These are phyloP conservation scores for Scomberomorus guttatus DNA, from an alignment of 2,797 vertebrate species.

Conservation along the genomic window DNA sequence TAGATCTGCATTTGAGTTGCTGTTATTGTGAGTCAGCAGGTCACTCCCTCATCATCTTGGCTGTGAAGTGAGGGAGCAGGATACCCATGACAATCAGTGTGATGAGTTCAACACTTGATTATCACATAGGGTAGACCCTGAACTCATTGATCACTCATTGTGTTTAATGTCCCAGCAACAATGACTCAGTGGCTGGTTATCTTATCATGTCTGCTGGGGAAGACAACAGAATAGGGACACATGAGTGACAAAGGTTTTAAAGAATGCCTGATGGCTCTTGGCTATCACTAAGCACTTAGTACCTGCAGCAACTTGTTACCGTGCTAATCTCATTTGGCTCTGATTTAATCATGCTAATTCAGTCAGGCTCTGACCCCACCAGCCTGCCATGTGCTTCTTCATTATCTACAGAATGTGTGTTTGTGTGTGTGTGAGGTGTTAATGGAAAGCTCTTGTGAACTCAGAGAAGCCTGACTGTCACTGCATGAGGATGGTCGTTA, in stretches of 20 bases:
- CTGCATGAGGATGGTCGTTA: constrained; percentile 4
- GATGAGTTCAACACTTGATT: constrained; percentile 61
- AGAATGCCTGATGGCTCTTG: constrained; percentile 55
- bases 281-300: constrained; percentile 71
- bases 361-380: constrained; percentile 64
- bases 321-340: constrained; percentile 79
- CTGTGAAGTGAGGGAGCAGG: constrained; percentile 22
- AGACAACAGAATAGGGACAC: constrained; percentile 55
- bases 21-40: constrained; percentile 41
- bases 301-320: constrained; percentile 78
- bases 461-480: constrained; percentile 32
- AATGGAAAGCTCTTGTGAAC: constrained; percentile 55
- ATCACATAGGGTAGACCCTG: constrained; percentile 71
- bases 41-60: constrained; percentile 23
- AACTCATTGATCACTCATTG: constrained; percentile 82
- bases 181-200: constrained; percentile 74
- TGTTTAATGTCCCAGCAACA: constrained; percentile 75
- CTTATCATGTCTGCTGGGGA: constrained; percentile 70
- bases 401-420: constrained; percentile 69
- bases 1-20: constrained; percentile 16
- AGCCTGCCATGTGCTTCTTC: constrained; percentile 64
- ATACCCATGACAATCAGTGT: constrained; percentile 58
- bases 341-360: constrained; percentile 86
- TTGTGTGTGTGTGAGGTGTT: constrained; percentile 64
- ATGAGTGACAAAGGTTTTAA: constrained; percentile 70